These are phyloP conservation scores for Amphiprion clarkii DNA, from an alignment of 2,797 vertebrate genomes.

Conservation along the genomic window DNA sequence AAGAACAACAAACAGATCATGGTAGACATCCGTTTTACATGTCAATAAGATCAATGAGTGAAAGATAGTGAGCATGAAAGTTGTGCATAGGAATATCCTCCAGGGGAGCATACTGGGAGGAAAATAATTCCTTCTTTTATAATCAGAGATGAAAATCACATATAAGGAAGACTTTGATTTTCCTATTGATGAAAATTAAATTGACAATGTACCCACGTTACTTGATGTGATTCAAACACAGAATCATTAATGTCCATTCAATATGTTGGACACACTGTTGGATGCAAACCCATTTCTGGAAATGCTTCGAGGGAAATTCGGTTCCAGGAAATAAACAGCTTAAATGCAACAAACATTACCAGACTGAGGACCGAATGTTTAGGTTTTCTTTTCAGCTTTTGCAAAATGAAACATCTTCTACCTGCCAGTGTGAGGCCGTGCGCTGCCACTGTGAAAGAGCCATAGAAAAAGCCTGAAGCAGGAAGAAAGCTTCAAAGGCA, in stretches of 20 bases:
- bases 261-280: not conserved
- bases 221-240: slow-evolving; percentile 6
- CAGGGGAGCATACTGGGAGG: slow-evolving; percentile 26
- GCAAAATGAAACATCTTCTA: slow-evolving; percentile 46
- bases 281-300: slow-evolving; percentile 44
- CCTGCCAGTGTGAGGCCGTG: slow-evolving; percentile 40
- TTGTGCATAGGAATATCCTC: slow-evolving; percentile 51
- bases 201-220: not conserved
- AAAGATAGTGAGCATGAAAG: slow-evolving; percentile 65
- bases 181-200: slow-evolving; percentile 23
- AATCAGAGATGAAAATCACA: slow-evolving; percentile 40
- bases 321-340: slow-evolving; percentile 34
- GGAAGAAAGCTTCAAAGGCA: slow-evolving; percentile 68
- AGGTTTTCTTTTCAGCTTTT: slow-evolving; percentile 34
- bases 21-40: slow-evolving; percentile 69
- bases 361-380: slow-evolving; percentile 27
- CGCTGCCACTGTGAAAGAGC: slow-evolving; percentile 23
- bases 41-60: slow-evolving; percentile 70
- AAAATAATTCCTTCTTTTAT: slow-evolving; percentile 53
- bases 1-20: slow-evolving; percentile 64
- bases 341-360: slow-evolving; percentile 33
- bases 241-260: slow-evolving; percentile 13
- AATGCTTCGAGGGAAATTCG: slow-evolving; percentile 27
- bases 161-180: slow-evolving; percentile 29
- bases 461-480: slow-evolving; percentile 46